These are phyloP conservation scores for Scaeva pyrastri DNA, from an alignment of 2,888 invertebrate genomes.

Conservation along the genomic window DNA sequence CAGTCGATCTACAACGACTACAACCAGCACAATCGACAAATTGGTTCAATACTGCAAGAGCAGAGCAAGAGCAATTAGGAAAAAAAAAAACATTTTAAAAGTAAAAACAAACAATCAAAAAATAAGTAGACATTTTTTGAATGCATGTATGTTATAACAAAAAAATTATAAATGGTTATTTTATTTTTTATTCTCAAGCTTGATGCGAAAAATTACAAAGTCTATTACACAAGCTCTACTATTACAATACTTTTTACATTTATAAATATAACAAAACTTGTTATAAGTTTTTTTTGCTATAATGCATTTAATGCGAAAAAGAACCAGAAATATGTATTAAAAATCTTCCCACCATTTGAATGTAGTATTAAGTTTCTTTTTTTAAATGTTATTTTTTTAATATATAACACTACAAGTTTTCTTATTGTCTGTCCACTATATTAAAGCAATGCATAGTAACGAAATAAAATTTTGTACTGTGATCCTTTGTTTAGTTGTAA, in stretches of 20 bases:
- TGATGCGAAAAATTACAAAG: conserved; percentile 39
- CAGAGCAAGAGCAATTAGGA: not conserved
- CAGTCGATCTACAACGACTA: conserved; percentile 23
- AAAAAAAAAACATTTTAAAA: not conserved
- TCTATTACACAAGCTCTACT: conserved; percentile 44
- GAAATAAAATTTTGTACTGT: conserved; percentile 62
- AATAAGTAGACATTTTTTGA: conserved; percentile 38
- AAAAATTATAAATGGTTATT: not conserved
- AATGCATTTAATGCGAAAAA: conserved; percentile 61
- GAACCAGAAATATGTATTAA: conserved; percentile 39
- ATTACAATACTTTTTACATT: conserved; percentile 60
- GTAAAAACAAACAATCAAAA: conserved; percentile 65
- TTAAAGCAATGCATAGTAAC: conserved; percentile 32
- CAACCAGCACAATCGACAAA: conserved; percentile 29
- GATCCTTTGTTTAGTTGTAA: conserved; percentile 47
- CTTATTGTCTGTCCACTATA: conserved; percentile 25
- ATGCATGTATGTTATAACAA: conserved; percentile 27
- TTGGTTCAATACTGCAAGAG: not conserved
- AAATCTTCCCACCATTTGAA: conserved; percentile 66
- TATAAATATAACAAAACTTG: conserved; percentile 32
- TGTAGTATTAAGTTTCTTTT: conserved; percentile 25
- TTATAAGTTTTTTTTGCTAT: conserved; percentile 59
- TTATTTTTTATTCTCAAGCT: conserved; percentile 28
- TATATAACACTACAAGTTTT: not conserved
- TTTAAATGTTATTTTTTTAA: conserved; percentile 14